Percentiles rank a stretch among this genome's conserved stretches.
Conservation (phyloP, 2,113 vertebrate species). For the Tyrannus savana region DNA sequence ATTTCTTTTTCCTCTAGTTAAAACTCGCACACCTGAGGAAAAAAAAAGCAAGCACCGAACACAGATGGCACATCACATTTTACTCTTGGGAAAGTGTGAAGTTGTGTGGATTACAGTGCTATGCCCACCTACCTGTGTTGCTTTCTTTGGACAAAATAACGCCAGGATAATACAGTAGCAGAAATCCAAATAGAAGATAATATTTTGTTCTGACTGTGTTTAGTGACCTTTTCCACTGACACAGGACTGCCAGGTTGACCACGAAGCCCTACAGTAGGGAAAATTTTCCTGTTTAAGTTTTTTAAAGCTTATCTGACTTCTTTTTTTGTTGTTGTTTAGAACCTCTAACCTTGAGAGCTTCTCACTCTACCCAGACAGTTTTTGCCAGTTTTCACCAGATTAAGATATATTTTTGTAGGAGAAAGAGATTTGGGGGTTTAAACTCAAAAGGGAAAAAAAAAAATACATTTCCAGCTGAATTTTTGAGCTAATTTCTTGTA, state of each 20-base stretch:
- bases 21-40: background rate
- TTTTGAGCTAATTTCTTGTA: background rate
- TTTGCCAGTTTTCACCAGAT: background rate
- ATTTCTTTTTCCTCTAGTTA: constrained; percentile 46
- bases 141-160: background rate
- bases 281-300: background rate
- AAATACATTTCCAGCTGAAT: background rate
- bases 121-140: background rate
- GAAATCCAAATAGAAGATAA: background rate
- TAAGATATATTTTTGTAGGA: background rate
- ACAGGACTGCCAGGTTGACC: background rate
- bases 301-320: background rate
- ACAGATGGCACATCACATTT: constrained; percentile 27
- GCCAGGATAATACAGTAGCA: background rate
- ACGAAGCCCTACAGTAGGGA: background rate
- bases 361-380: background rate
- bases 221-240: background rate
- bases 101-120: background rate
- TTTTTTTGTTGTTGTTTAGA: background rate
- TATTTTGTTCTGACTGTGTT: background rate
- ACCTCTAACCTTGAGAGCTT: background rate
- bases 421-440: background rate
- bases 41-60: constrained; percentile 12
- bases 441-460: background rate
- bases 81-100: background rate